Evolutionary conservation across 2,113 vertebrate genomes (phyloP).

Genomic region (Colinus virginianus): DNA sequence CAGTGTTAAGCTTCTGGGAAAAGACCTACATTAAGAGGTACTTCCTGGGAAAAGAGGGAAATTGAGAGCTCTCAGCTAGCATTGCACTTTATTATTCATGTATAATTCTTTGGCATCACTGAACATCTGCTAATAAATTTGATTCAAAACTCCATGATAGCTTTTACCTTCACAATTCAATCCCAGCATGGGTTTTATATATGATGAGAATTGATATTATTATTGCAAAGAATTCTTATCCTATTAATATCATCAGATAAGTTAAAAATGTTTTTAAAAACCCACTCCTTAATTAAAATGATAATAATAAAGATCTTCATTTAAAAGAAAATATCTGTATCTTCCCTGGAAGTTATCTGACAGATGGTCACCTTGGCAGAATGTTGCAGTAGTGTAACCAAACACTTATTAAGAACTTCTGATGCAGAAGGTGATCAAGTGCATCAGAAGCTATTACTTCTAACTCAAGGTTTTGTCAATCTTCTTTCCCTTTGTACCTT

Average conservation of each 20-base stretch:
- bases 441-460: conserved; percentile 66
- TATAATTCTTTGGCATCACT: conserved; percentile 61
- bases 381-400: conserved; percentile 26
- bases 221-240: conserved; percentile 67
- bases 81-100: conserved; percentile 65
- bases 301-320: conserved; percentile 28
- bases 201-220: conserved; percentile 67
- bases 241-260: conserved; percentile 71
- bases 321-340: conserved; percentile 49
- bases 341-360: conserved; percentile 64
- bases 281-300: not conserved
- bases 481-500: conserved; percentile 55
- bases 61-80: conserved; percentile 56
- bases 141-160: conserved; percentile 67
- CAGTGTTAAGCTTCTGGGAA: conserved; percentile 55
- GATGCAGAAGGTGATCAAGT: conserved; percentile 72
- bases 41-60: conserved; percentile 65
- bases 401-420: conserved; percentile 51
- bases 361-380: conserved; percentile 80
- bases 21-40: conserved; percentile 52
- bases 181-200: conserved; percentile 59
- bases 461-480: conserved; percentile 65
- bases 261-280: conserved; percentile 65
- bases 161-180: conserved; percentile 71
- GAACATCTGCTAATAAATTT: conserved; percentile 80